Conservation (phyloP, 2,113 vertebrate genomes). For the Rhea pennata region DNA sequence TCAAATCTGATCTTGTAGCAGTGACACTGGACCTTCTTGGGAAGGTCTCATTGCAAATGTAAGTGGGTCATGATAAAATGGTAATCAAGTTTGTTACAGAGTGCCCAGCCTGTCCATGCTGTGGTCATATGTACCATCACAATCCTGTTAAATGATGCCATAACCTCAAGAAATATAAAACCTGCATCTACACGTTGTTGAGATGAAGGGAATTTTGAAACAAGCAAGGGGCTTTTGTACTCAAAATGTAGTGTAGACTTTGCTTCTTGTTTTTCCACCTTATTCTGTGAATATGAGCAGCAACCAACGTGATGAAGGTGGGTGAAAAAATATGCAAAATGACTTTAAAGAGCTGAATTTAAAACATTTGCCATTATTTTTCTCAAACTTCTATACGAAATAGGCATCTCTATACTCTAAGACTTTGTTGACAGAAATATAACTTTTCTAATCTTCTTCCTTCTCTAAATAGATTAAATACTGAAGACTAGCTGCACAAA, state of each 20-base stretch:
- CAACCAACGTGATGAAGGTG: neutral
- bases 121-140: neutral
- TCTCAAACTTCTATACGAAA: neutral
- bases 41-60: neutral
- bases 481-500: neutral
- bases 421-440: neutral
- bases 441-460: neutral
- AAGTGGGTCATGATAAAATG: neutral
- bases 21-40: neutral
- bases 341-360: neutral
- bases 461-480: neutral
- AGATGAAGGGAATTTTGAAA: neutral
- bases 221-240: neutral
- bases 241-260: neutral
- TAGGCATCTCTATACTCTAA: neutral
- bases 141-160: neutral
- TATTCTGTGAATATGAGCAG: neutral
- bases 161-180: neutral
- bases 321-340: neutral
- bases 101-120: neutral
- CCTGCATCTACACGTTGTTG: neutral
- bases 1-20: neutral
- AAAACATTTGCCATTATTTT: neutral
- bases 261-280: neutral
- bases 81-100: neutral